Base-by-base conservation (phyloP, 2,113 vertebrate genomes). In the Pavo muticus region DNA sequence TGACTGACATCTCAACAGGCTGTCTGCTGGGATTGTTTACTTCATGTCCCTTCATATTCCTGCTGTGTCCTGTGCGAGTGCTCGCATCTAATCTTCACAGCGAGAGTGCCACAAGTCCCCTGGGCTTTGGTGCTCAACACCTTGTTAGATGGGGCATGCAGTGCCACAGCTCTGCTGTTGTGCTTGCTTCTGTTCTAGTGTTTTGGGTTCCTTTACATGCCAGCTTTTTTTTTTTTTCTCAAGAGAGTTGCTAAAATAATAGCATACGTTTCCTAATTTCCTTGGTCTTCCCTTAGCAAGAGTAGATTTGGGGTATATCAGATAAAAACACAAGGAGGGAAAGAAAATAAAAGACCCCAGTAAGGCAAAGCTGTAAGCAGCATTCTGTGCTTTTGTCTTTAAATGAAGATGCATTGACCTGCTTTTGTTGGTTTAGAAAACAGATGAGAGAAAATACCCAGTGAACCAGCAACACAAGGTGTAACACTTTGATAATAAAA, bases 21-120 rank as follows among this genome's bases (percentile, higher is more conserved):
- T 96, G 98, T 98, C 98, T 97, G 94, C 67, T 86, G 97, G 98
- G 98, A 97, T 96, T 87, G 91, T 96, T 97, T 97, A 84, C 93
- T 97, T 97, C 96, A 88, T 75, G 89, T 97, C 96, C 96, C 97
- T 96, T 97, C 86, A 60, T 97, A 97, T 97, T 95, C 95, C 97
- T 79, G 91, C 90, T 96, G 81, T 96, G 97, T 97, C 97, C 96
- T 97, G 96, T 74, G 47, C 65, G 94, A 98, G 95, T 98, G 97
- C 97, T 97, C 97, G 97, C 96, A 96, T 99, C 98, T 98, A 97
- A 98, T 98, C 98, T 98, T 98, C 95, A 93, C 95, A 96, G 94
- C 70, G 77, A 98, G 98, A 93, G 96, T 93, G 97, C 97, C 95
- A 91, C 92, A 93, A 92, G 94, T 98, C 98, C 98, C 98, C 87